These are phyloP conservation scores for Drosophila persimilis DNA, from an alignment of 1,140 invertebrate species.

Conservation along the genomic window DNA sequence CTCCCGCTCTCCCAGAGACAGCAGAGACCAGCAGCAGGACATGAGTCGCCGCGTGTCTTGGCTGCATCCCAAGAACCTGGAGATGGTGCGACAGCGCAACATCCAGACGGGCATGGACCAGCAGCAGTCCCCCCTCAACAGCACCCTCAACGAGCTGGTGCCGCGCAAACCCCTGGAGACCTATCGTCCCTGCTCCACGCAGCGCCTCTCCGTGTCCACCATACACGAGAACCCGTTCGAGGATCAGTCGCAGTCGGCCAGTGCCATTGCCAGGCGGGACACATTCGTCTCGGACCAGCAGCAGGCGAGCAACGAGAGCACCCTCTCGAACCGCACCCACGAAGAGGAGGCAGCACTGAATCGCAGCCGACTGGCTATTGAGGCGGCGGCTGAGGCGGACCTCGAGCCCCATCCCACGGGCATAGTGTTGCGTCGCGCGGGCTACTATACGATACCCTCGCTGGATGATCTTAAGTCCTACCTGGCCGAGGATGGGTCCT, in stretches of 20 bases:
- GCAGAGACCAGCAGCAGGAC: neutral
- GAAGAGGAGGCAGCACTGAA: conserved; percentile 39
- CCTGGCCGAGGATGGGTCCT: conserved; percentile 89
- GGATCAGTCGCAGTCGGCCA: conserved; percentile 50
- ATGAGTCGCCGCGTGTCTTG: conserved; percentile 72
- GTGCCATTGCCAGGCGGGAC: conserved; percentile 47
- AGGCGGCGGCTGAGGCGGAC: conserved; percentile 66
- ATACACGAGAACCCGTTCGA: conserved; percentile 75
- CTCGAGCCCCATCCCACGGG: conserved; percentile 85
- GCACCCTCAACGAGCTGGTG: conserved; percentile 67
- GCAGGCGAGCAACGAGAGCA: conserved; percentile 54
- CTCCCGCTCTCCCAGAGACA: too few relatives aligned
- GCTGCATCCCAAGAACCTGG: conserved; percentile 79
- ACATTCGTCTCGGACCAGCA: conserved; percentile 52
- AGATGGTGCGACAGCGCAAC: conserved; percentile 76
- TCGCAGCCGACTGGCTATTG: conserved; percentile 47
- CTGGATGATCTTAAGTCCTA: conserved; percentile 89
- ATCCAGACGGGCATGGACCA: conserved; percentile 62
- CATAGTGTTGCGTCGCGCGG: conserved; percentile 87
- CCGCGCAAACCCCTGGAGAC: conserved; percentile 76
- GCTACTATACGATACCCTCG: conserved; percentile 94
- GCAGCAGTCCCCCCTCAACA: conserved; percentile 56
- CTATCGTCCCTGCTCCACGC: conserved; percentile 38
- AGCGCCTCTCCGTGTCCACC: conserved; percentile 65
- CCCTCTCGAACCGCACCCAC: conserved; percentile 50